phyloP scores from a whole-genome alignment of 1,140 invertebrate genomes.

The Eupristina koningsbergeri region DNA sequence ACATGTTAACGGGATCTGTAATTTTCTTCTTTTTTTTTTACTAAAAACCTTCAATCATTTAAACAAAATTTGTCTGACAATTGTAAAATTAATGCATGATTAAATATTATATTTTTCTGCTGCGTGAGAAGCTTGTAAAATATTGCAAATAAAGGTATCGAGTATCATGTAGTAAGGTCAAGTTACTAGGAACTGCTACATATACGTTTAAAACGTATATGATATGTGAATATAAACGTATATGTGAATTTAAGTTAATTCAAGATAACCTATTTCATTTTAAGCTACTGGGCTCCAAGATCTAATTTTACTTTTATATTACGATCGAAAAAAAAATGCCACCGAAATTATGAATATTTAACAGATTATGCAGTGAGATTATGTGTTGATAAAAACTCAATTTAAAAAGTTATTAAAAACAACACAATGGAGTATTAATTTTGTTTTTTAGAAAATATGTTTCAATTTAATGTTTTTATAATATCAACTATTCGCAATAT shows the following conservation, averaged over 20 bases:
- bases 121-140: constrained; percentile 27
- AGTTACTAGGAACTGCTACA: constrained; percentile 14
- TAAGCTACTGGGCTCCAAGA: constrained; percentile 5
- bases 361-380: not conserved
- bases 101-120: not conserved
- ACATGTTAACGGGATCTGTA: too few species aligned
- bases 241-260: too few species aligned
- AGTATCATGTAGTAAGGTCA: not conserved
- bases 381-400: too few species aligned
- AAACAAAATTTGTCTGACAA: not conserved
- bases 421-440: too few species aligned
- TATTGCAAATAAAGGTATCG: constrained; percentile 27
- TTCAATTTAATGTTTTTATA: too few species aligned
- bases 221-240: too few species aligned
- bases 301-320: not conserved
- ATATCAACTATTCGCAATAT: too few species aligned
- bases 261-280: constrained; percentile 35
- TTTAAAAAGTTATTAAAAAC: too few species aligned
- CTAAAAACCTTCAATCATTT: too few species aligned
- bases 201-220: constrained; percentile 22
- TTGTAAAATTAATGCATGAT: not conserved
- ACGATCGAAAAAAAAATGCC: too few species aligned
- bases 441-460: too few species aligned
- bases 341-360: not conserved
- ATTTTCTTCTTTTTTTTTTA: too few species aligned